Evolutionary conservation across 2,888 invertebrate species (phyloP).

Genomic region (Marronus borbonicus): DNA sequence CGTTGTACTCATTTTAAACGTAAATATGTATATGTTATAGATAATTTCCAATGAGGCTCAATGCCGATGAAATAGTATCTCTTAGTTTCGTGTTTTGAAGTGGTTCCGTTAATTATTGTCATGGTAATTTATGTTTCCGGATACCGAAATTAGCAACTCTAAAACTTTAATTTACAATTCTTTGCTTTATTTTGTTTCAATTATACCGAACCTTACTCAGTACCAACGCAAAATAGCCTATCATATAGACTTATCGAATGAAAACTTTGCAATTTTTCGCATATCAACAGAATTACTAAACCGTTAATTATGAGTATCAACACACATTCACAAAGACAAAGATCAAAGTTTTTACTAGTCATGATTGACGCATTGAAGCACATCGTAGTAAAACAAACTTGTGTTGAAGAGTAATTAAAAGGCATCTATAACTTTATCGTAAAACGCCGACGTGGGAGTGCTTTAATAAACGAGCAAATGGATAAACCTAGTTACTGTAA

Average conservation of each 20-base stretch:
- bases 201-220: too few relatives aligned
- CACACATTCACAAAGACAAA: not conserved
- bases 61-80: too few relatives aligned
- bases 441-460: not conserved
- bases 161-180: not conserved
- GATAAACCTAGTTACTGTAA: conserved; percentile 8
- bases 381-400: conserved; percentile 1
- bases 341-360: conserved; percentile 8
- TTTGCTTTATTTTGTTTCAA: too few relatives aligned
- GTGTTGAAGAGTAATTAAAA: not conserved
- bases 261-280: conserved; percentile 8
- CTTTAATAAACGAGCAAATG: conserved; percentile 11
- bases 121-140: too few relatives aligned
- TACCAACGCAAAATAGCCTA: too few relatives aligned
- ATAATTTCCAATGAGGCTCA: too few relatives aligned
- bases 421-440: conserved; percentile 16
- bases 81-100: too few relatives aligned
- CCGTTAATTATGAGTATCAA: conserved; percentile 2
- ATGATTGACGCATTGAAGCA: conserved; percentile 20
- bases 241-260: too few relatives aligned
- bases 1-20: too few relatives aligned
- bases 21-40: too few relatives aligned
- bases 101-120: too few relatives aligned
- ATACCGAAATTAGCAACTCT: too few relatives aligned
- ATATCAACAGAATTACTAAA: conserved; percentile 11